These are phyloP conservation scores for Cyphomyrus discorhynchus DNA, from an alignment of 2,113 vertebrate species.

Conservation along the genomic window DNA sequence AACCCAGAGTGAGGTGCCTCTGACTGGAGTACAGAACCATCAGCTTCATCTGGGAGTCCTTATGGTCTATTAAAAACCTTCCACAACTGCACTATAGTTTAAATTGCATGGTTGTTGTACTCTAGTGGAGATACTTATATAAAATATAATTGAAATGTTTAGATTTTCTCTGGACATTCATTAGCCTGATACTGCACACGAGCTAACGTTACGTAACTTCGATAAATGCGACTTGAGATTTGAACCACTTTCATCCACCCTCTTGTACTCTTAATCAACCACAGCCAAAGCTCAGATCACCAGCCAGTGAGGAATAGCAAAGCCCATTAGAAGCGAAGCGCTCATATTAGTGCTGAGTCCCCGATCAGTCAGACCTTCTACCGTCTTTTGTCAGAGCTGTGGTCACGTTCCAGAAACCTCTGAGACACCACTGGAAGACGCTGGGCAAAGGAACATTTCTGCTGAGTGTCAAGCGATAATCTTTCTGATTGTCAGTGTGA, in stretches of 20 bases:
- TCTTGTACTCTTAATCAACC: neutral
- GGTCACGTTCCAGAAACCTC: neutral
- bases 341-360: neutral
- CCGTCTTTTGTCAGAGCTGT: neutral
- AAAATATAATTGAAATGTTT: neutral
- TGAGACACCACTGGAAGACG: neutral
- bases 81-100: neutral
- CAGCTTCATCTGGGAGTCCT: neutral
- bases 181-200: neutral
- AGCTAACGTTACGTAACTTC: neutral
- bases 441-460: neutral
- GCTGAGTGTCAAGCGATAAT: neutral
- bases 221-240: neutral
- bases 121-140: neutral
- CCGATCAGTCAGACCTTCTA: neutral
- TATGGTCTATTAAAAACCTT: neutral
- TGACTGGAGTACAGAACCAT: neutral
- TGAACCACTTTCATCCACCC: neutral
- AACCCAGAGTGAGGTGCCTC: neutral
- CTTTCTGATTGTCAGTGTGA: neutral
- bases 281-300: neutral
- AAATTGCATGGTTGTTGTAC: neutral
- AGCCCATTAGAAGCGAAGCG: neutral
- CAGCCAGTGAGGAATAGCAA: neutral
- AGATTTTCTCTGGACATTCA: neutral